Evolutionary conservation across 2,113 vertebrate genomes (phyloP).

Genomic region (Orycteropus afer): DNA sequence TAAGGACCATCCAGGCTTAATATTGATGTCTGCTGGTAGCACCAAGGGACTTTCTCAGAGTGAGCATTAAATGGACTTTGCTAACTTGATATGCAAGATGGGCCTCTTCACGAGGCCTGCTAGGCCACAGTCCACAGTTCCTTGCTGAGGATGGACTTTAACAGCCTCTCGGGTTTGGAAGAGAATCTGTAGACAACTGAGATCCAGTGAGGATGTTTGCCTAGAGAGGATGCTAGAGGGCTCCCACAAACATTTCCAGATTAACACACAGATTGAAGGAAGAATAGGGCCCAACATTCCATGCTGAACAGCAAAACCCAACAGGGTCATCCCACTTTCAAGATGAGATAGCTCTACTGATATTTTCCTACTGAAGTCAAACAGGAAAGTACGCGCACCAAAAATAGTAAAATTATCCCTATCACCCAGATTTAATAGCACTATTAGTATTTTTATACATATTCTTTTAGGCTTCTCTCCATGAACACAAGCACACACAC

Average conservation of each 20-base stretch:
- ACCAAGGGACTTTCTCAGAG: neutral
- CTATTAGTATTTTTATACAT: neutral
- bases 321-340: neutral
- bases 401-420: no score
- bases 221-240: neutral
- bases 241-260: neutral
- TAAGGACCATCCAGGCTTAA: neutral
- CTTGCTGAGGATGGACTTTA: neutral
- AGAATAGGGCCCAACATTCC: neutral
- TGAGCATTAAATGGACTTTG: neutral
- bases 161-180: neutral
- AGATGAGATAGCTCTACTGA: neutral
- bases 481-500: neutral
- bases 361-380: constrained; percentile 19
- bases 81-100: neutral
- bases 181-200: neutral
- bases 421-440: neutral
- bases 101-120: neutral
- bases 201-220: neutral
- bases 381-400: no score
- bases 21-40: neutral
- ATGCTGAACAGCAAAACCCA: neutral
- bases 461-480: neutral
- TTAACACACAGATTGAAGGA: neutral
- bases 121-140: neutral